Evolutionary conservation across 2,888 invertebrate genomes (phyloP), one percentile per base, ranked within the genome.

Genomic region (Lomographa bimaculata): DNA sequence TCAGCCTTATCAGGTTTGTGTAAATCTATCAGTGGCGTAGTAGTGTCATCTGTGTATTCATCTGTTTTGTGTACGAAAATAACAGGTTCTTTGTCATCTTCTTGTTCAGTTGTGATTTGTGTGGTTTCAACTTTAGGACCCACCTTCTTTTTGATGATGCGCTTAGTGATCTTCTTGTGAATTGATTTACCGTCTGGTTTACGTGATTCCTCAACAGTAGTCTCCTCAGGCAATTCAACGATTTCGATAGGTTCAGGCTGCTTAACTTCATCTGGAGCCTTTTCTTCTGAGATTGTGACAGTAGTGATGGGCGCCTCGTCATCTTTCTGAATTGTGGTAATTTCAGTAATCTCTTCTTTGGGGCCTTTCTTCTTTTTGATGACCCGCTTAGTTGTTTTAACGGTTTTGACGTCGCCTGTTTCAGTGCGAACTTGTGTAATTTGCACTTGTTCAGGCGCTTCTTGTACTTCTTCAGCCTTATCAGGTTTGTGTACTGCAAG

Each of bases 91-190:
- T 49, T 39, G n/a, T 49, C 48, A 8, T 45, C 51, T 2, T 30
- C 18, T 51, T 80, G 76, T 46, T 68, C 64, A 26, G 82, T 82
- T 5, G 44, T 50, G 9, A 78, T 57, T 38, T 76, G 37, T 2
- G 89, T 71, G 2, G 60, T 64, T 62, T 63, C 49, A 34, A 71
- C 37, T 55, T 60, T 50, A 8, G 65, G 39, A 48, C 67, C 67
- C 20, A 56, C 52, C 7, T 59, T 63, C 37, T 66, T 89, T 54
- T 84, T 87, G n/a, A 90, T 87, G 1, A 79, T 63, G 37, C 80
- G 78, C 6, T 54, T 60, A 0, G 47, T 59, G 7, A 62, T 41
- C 27, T 46, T 57, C 17, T 41, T 54, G 4, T 47, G 27, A 23
- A 20, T 47, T 0, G 24, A 25, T 46, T 57, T 55, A 52, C 60